Evolutionary conservation across 2,797 vertebrate species (phyloP), one percentile per base, ranked within the genome.

Genomic region (Chaetophractus vellerosus): DNA sequence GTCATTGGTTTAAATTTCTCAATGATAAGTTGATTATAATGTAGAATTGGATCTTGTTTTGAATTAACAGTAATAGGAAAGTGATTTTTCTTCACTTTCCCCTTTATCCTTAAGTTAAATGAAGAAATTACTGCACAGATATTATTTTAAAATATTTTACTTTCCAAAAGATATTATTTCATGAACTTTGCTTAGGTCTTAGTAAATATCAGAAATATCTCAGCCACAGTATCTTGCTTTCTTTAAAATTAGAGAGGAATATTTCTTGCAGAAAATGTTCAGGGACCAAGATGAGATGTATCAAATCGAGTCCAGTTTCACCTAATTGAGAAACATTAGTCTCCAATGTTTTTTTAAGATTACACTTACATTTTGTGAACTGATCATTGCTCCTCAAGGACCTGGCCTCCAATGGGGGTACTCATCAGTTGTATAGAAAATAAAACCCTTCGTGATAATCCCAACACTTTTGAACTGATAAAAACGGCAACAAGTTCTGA

Each of bases 161-260:
- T 90, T 95, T 92, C 89, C 8, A 81, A 81, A 81, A 94, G 50
- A n/a, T 80, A 93, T 12, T 69, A 50, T 52, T 92, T 79, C 88
- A 55, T 80, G 33, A 68, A 41, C 61, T 87, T 87, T 83, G 33
- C 21, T 86, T 93, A 78, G 41, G 24, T 92, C 2, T 6, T 89
- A 95, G n/a, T 78, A 95, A 90, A 92, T 76, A 74, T 81, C 94
- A 36, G 84, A 74, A 76, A n/a, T 93, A 68, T 55, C 21, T 85
- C 55, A 64, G 15, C 50, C 63, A 75, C 4, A 5, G 12, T 82
- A 59, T 38, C 6, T 94, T 88, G 24, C 26, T 95, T 81, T 41
- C 19, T 90, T 84, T 78, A 78, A 52, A 71, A 76, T 81, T 90
- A 66, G 57, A 48, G 24, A 63, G 4, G 4, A 33, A 63, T 61